These are phyloP conservation scores for Meloidogyne floridensis DNA, from an alignment of 1,140 invertebrate genomes.

Conservation along the genomic window DNA sequence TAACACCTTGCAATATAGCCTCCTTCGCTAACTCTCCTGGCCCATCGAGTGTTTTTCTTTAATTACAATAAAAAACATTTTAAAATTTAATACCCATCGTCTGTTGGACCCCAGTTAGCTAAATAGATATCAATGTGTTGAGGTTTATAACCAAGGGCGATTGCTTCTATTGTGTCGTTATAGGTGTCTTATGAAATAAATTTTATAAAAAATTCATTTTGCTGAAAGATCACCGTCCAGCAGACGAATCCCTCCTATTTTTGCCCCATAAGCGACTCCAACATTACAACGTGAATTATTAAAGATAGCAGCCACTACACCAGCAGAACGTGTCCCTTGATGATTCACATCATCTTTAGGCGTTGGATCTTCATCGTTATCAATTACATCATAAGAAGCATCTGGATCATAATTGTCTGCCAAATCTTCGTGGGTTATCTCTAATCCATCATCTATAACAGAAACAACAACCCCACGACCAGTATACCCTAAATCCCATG, in stretches of 20 bases:
- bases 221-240: slow-evolving; percentile 74
- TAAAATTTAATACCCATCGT: slow-evolving; percentile 78
- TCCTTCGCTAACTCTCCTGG: slow-evolving; percentile 89
- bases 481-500: slow-evolving; percentile 63
- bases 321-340: slow-evolving; percentile 95
- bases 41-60: slow-evolving; percentile 82
- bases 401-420: slow-evolving; percentile 84
- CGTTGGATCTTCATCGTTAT: slow-evolving; percentile 88
- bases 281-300: slow-evolving; percentile 94
- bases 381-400: slow-evolving; percentile 94
- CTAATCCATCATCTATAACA: slow-evolving; percentile 94
- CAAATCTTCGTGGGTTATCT: slow-evolving; percentile 94
- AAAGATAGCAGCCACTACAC: slow-evolving; percentile 94
- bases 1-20: slow-evolving; percentile 94
- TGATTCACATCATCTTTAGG: slow-evolving; percentile 75
- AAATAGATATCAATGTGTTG: slow-evolving; percentile 97
- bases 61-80: too few species aligned
- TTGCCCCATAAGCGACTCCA: slow-evolving; percentile 90
- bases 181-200: slow-evolving; percentile 69
- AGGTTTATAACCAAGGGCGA: slow-evolving; percentile 86
- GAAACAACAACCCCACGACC: slow-evolving; percentile 90
- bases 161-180: slow-evolving; percentile 93
- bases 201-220: slow-evolving; percentile 68
- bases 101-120: slow-evolving; percentile 95
- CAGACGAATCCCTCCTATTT: slow-evolving; percentile 86